These are phyloP conservation scores for Ericerus pela DNA, from an alignment of 1,140 invertebrate genomes.

Conservation along the genomic window DNA sequence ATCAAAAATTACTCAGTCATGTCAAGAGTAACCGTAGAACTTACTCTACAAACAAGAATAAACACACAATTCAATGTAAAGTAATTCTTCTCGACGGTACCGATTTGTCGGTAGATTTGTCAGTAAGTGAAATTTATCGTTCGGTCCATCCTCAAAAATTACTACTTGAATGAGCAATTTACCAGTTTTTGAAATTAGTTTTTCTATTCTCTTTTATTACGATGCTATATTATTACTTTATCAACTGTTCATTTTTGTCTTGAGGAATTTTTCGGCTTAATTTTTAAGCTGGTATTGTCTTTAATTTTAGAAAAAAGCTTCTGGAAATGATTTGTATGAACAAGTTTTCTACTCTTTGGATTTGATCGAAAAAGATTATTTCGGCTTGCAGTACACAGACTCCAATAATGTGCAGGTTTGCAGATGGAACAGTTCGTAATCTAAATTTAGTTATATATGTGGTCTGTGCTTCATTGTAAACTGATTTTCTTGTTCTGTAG, in stretches of 20 bases:
- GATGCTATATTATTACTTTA: too few relatives aligned
- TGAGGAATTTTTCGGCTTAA: too few relatives aligned
- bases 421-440: too few relatives aligned
- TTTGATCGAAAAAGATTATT: constrained; percentile 97
- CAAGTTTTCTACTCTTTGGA: constrained; percentile 95
- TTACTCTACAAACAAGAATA: constrained; percentile 46
- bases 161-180: too few relatives aligned
- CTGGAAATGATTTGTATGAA: constrained; percentile 83
- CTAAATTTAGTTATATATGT: too few relatives aligned
- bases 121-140: constrained; percentile 41
- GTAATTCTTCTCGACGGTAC: constrained; percentile 80
- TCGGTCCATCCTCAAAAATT: background rate
- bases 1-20: constrained; percentile 38
- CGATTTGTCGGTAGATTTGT: constrained; percentile 72
- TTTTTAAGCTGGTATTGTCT: background rate
- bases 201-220: too few relatives aligned
- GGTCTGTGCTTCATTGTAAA: too few relatives aligned
- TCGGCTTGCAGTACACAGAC: constrained; percentile 95
- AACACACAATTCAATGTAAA: constrained; percentile 71
- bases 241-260: too few relatives aligned
- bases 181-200: too few relatives aligned
- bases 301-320: constrained; percentile 73
- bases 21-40: constrained; percentile 42
- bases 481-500: constrained; percentile 34
- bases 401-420: constrained; percentile 62